Evolutionary conservation across 2,797 vertebrate species (phyloP), one percentile per base, ranked within the genome.

Genomic region (Odontamblyopus rebecca): DNA sequence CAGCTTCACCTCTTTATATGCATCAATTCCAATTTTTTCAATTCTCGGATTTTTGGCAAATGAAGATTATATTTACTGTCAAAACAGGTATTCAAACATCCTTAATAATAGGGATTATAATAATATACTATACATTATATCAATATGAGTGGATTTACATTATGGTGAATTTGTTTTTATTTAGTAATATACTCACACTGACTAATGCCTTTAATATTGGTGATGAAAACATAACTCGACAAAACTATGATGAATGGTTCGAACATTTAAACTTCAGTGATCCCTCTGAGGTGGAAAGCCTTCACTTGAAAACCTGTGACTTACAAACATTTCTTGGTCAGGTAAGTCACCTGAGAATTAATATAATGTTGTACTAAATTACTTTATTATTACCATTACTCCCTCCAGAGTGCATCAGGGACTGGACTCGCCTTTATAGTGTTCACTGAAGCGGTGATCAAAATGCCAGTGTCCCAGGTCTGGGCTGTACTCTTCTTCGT

Each of bases 401-500:
- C 8, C 30, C 60, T 35, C 11, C 75, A 98, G 97, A 94, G 95
- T 0, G 95, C 93, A 13, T 97, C 97, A 0, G 97, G 97, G 54
- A 95, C 96, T 0, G 97, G 97, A 16, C 86, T 98, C 90, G 96
- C 95, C 48, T 98, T 98, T 77, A 94, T 98, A 0, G 78, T 94
- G 68, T 97, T 99, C 86, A 95, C 96, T 0, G 96, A 98, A 87
- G 95, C 94, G 0, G 88, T 96, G 72, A 84, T 93, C 5, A 92
- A 91, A 79, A 96, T 98, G 96, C 97, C 97, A 0, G 96, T 91
- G 0, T 94, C 97, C 0, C 95, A 96, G 18, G 84, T 88, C 4
- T 98, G 97, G 97, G 93, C 97, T 0, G 72, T 96, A 66, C 87
- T 98, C 32, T 98, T 98, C 87, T 98, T 98, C 18, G 0, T 94